Percentiles rank a stretch among this genome's conserved stretches.
These are phyloP conservation scores for Potorous gilbertii DNA, from an alignment of 2,797 vertebrate species.

Conservation along the genomic window DNA sequence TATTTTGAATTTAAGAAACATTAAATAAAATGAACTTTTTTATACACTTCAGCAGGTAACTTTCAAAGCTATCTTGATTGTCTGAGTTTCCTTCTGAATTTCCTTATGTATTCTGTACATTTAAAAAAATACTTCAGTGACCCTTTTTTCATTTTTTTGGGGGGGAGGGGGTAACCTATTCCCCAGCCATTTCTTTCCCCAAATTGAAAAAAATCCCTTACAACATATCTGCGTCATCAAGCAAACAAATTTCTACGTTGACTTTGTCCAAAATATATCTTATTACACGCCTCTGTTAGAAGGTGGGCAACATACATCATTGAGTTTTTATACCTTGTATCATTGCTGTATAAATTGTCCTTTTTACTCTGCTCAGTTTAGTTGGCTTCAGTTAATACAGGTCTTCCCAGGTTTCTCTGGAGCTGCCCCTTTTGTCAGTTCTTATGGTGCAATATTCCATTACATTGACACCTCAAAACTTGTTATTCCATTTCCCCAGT, in stretches of 20 bases:
- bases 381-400: neutral
- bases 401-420: neutral
- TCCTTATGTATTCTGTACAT: neutral
- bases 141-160: neutral
- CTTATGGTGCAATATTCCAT: neutral
- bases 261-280: neutral
- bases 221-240: neutral
- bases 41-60: neutral
- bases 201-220: neutral
- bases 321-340: neutral
- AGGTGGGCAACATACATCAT: neutral
- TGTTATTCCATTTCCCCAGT: neutral
- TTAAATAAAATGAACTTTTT: neutral
- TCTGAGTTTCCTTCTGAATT: neutral
- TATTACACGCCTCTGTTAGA: neutral
- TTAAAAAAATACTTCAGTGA: neutral
- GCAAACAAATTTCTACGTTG: neutral
- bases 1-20: neutral
- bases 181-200: neutral
- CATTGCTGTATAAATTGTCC: neutral
- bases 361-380: neutral
- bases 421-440: neutral
- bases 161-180: neutral
- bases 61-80: neutral
- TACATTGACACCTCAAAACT: neutral